Evolutionary conservation across 1,140 invertebrate species (phyloP), one percentile per base, ranked within the genome.

Genomic region (Maniola jurtina): DNA sequence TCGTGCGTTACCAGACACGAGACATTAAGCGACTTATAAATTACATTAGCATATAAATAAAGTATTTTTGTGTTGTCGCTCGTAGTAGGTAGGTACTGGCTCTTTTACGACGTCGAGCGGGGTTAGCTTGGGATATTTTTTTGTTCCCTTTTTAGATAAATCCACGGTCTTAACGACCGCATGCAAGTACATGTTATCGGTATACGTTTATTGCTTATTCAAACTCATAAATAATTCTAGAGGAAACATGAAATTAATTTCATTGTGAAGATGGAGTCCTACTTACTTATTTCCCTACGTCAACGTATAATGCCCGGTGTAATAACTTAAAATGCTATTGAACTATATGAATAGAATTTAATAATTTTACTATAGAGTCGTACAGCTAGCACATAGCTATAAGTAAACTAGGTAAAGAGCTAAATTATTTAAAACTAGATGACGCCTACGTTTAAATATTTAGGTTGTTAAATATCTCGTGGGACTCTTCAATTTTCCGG

Each of bases 31-130:
- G 84, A 89, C 85, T 88, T 90, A 90, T 90, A 90, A 90, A 89
- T 90, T 89, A 90, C 86, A 90, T 90, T 90, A 89, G 83, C 88
- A 90, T 90, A 89, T 90, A 90, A 89, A 90, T 90, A 90, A 90
- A 90, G 86, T 87, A 90, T 89, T 89, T 90, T 87, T 87, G 86
- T 87, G 86, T 87, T 83, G 84, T 81, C 76, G 79, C 71, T 78
- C 81, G 78, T 25, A 25, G 25, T 25, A 25, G 25, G 25, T 25
- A 69, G 70, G 76, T 75, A 77, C 76, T 71, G 75, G 77, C 55
- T 80, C 82, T 80, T 89, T 89, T 89, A 88, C 82, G 86, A 88
- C 79, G 79, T 75, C 78, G 77, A 66, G 66, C 79, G 70, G 87
- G 80, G 81, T 85, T 88, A 85, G 75, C 78, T 68, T 76, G 81